Percentiles rank a stretch among this genome's conserved stretches.
Conservation (phyloP, 2,113 vertebrate species). For the Otocyon megalotis region DNA sequence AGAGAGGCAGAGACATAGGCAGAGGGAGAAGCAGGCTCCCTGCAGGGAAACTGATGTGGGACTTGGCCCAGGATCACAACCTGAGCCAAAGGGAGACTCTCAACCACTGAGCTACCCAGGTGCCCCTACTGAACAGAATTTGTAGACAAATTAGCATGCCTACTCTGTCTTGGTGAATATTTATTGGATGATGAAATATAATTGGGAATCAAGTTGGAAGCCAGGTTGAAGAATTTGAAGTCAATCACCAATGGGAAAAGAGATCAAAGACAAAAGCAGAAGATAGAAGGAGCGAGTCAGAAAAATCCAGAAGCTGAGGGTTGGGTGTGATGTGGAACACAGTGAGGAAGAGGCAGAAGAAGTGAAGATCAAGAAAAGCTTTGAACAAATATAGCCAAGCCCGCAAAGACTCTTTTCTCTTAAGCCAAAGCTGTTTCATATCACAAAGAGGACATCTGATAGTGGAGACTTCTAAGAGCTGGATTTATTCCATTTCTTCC, state of each 20-base stretch:
- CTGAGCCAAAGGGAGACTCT: too few species aligned
- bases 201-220: neutral
- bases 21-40: too few species aligned
- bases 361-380: neutral
- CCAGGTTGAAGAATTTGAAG: neutral
- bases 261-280: neutral
- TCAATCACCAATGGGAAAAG: neutral
- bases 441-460: neutral
- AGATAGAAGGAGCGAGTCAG: neutral
- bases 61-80: too few species aligned
- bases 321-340: neutral
- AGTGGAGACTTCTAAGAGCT: neutral
- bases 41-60: too few species aligned
- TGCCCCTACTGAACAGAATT: neutral
- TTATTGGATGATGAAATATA: constrained; percentile 1
- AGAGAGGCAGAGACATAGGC: too few species aligned
- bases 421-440: neutral
- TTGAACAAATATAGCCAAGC: neutral
- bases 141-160: neutral
- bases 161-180: neutral
- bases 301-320: neutral
- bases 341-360: neutral
- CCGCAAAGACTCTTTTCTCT: neutral
- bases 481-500: neutral
- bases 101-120: too few species aligned